Evolutionary conservation across 1,140 invertebrate genomes (phyloP).

Genomic region (Cydia strobilella): DNA sequence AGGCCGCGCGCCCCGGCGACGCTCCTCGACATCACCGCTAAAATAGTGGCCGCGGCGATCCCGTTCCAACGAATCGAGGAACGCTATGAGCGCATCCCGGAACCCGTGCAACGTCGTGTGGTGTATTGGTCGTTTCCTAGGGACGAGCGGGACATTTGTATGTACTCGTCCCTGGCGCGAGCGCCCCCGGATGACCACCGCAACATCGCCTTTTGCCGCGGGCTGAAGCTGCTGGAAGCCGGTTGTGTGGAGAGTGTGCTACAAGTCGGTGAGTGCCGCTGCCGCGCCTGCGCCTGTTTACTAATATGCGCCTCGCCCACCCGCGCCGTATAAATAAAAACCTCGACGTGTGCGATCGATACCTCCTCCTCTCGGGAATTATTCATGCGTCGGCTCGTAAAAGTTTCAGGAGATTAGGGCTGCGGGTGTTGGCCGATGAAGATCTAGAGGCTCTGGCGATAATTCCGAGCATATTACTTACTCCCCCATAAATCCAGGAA

Average conservation of each 20-base stretch:
- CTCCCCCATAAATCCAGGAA: not conserved
- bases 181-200: constrained; percentile 84
- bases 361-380: constrained; percentile 77
- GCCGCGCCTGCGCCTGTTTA: constrained; percentile 78
- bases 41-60: constrained; percentile 90
- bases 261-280: constrained; percentile 92
- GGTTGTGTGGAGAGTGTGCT: constrained; percentile 90
- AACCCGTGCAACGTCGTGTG: constrained; percentile 92
- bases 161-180: constrained; percentile 91
- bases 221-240: constrained; percentile 89
- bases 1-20: constrained; percentile 81
- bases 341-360: constrained; percentile 79
- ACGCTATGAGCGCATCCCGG: constrained; percentile 91
- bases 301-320: constrained; percentile 79
- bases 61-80: constrained; percentile 94
- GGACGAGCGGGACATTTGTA: constrained; percentile 92
- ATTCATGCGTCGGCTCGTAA: constrained; percentile 74
- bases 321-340: constrained; percentile 79
- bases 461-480: not conserved
- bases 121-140: constrained; percentile 94
- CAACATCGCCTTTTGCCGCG: constrained; percentile 91
- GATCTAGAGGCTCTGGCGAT: not conserved
- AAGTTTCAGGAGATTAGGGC: constrained; percentile 69
- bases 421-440: constrained; percentile 37
- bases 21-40: constrained; percentile 90